phyloP scores from a whole-genome alignment of 2,888 invertebrate genomes.

The Eilema depressum region DNA sequence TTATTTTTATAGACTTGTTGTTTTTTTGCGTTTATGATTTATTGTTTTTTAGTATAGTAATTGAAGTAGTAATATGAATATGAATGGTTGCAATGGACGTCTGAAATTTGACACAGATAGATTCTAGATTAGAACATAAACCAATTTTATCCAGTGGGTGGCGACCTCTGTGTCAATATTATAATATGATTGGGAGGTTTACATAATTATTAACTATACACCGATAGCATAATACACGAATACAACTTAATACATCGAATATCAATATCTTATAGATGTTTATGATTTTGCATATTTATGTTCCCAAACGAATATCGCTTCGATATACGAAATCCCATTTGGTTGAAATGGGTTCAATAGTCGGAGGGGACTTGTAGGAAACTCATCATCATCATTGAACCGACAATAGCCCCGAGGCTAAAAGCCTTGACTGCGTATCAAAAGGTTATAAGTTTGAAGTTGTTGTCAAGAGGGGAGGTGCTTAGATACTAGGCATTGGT shows the following conservation, averaged over 20 bases:
- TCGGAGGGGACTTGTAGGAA: constrained; percentile 16
- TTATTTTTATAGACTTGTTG: background rate
- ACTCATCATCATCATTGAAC: constrained; percentile 27
- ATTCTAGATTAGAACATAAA: no score
- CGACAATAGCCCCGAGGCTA: constrained; percentile 24
- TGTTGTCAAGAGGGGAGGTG: constrained; percentile 10
- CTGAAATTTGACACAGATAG: no score
- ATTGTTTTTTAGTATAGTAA: no score
- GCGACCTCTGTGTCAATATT: no score
- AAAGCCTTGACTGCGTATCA: constrained; percentile 18
- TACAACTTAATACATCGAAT: background rate
- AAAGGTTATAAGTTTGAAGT: constrained; percentile 18
- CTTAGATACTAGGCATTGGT: background rate
- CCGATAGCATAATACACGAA: no score
- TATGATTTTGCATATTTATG: constrained; percentile 8
- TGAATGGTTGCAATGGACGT: no score
- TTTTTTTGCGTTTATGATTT: background rate
- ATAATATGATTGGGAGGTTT: no score
- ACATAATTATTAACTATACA: no score
- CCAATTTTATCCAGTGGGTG: no score
- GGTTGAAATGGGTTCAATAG: constrained; percentile 14
- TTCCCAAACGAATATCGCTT: constrained; percentile 12
- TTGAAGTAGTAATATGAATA: no score
- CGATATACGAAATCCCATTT: constrained; percentile 21
- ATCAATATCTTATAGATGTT: background rate